Evolutionary conservation across 2,888 invertebrate species (phyloP), one percentile per base, ranked within the genome.

Genomic region (Anorthoa munda): DNA sequence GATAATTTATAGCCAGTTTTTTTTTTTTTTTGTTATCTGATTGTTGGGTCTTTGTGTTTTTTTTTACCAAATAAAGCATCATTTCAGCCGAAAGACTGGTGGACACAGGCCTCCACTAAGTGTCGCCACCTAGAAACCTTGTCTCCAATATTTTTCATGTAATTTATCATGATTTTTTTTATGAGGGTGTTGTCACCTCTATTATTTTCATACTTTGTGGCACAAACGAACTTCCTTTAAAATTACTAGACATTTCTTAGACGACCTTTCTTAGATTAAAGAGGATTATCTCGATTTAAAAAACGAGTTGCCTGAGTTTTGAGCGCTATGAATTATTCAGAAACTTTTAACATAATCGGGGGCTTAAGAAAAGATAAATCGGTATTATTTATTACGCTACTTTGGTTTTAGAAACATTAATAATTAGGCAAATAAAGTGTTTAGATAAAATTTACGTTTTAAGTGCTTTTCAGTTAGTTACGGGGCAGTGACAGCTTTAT

Each of bases 241-340:
- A 85, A 84, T 79, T 18, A 73, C 75, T 74, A 69, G 59, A 73
- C 78, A 75, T 83, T 86, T 68, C 50, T 74, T 59, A 65, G 48
- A 53, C 23, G 71, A 75, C 73, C 70, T 77, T 80, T 74, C 18
- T 31, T 23, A 66, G 67, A 83, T 75, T 81, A 64, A 72, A 72
- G 59, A 12, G 3, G 59, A 72, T 85, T 77, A 83, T 67, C 73
- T 75, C 56, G 69, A 72, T 83, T 85, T 80, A 9, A 75, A 68
- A 65, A 68, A 69, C 67, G 61, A 56, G 66, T 72, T 73, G 50
- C 2, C 11, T 48, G 61, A 59, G n/a, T 75, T 83, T 79, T 75
- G 51, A 70, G 45, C 15, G 31, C 48, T 59, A 23, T 77, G 66
- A 66, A 66, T 71, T 71, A 69, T 81, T 81, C 39, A 53, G 11